Conservation (phyloP, 1,140 invertebrate genomes). For the Drosophila serrata region DNA sequence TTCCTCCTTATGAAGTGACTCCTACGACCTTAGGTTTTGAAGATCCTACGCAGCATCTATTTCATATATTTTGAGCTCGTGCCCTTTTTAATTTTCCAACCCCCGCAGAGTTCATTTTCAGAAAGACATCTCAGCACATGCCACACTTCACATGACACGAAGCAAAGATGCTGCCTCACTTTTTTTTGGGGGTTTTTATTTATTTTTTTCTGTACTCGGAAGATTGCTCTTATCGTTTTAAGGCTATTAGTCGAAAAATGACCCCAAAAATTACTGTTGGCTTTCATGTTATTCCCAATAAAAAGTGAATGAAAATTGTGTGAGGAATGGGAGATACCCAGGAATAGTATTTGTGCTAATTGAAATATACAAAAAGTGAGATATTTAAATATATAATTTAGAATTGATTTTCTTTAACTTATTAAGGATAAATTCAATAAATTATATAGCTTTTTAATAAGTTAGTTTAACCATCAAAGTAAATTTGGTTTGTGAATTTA, state of each 20-base stretch:
- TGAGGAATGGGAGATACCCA: background rate
- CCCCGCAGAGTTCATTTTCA: conserved; percentile 47
- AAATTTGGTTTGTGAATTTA: too few species aligned
- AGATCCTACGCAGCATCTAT: conserved; percentile 36
- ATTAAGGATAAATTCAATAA: too few species aligned
- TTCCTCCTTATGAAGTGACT: conserved; percentile 7
- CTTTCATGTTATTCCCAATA: conserved; percentile 11
- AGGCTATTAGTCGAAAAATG: conserved; percentile 65
- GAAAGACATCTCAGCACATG: conserved; percentile 60
- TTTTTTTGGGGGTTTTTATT: conserved; percentile 24
- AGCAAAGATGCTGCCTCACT: conserved; percentile 33
- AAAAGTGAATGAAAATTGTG: background rate
- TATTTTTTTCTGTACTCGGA: conserved; percentile 21
- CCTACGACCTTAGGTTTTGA: conserved; percentile 16
- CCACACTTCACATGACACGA: conserved; percentile 72
- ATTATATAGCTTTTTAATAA: too few species aligned
- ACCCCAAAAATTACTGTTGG: conserved; percentile 65
- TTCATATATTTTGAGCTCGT: conserved; percentile 18
- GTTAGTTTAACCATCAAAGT: too few species aligned
- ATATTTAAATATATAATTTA: too few species aligned
- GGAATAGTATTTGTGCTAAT: too few species aligned
- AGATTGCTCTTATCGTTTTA: conserved; percentile 56
- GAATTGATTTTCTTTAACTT: background rate
- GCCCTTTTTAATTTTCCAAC: conserved; percentile 28
- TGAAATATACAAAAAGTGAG: background rate